Evolutionary conservation across 2,113 vertebrate species (phyloP).

Genomic region (Dascyllus trimaculatus): DNA sequence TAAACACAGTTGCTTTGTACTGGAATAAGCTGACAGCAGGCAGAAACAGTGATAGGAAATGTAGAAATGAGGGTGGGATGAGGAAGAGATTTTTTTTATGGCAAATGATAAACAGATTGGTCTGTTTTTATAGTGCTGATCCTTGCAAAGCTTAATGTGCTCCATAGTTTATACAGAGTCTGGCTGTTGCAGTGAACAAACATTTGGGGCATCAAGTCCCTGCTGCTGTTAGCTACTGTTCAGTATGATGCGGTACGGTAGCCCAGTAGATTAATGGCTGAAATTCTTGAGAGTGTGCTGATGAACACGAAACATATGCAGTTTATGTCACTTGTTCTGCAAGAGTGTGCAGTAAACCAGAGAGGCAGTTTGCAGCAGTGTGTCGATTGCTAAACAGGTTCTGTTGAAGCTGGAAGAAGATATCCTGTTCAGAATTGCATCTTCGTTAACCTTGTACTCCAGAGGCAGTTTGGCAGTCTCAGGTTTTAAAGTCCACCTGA

Average conservation of each 20-base stretch:
- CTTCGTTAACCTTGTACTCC: not conserved
- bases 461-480: slow-evolving; percentile 1
- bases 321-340: not conserved
- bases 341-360: not conserved
- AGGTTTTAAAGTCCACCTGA: slow-evolving; percentile 16
- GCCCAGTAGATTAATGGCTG: slow-evolving; percentile 34
- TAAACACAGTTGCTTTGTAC: slow-evolving; percentile 35
- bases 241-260: slow-evolving; percentile 32
- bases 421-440: not conserved
- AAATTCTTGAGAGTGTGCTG: slow-evolving; percentile 11
- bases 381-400: not conserved
- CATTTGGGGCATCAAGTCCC: slow-evolving; percentile 21
- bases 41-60: slow-evolving; percentile 15
- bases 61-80: not conserved
- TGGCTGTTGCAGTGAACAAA: slow-evolving; percentile 24
- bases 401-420: slow-evolving; percentile 8
- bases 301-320: slow-evolving; percentile 7
- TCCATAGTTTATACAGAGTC: slow-evolving; percentile 18
- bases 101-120: not conserved
- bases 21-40: slow-evolving; percentile 20
- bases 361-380: not conserved
- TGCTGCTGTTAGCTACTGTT: slow-evolving; percentile 29
- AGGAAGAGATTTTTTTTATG: not conserved
- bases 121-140: slow-evolving; percentile 24
- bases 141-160: slow-evolving; percentile 10